phyloP scores from a whole-genome alignment of 1,140 invertebrate genomes.

The Piezodorus guildinii region DNA sequence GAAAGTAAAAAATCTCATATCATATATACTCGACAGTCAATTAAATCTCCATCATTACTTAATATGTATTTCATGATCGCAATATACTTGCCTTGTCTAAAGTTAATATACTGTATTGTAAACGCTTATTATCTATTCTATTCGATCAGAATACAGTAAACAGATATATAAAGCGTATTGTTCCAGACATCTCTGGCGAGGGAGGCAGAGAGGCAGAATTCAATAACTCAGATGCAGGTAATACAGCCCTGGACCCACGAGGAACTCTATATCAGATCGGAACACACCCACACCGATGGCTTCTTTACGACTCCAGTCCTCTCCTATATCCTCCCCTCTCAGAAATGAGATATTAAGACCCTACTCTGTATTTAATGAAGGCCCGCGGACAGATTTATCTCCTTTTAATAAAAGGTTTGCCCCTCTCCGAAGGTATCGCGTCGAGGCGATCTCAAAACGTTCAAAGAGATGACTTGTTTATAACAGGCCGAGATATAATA shows the following conservation, averaged over 20 bases:
- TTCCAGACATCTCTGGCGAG: too few species aligned
- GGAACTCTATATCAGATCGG: background rate
- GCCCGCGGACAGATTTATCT: background rate
- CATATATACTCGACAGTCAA: too few species aligned
- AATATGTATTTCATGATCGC: too few species aligned
- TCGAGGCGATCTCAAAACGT: background rate
- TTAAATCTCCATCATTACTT: too few species aligned
- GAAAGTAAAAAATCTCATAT: too few species aligned
- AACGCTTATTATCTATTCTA: too few species aligned
- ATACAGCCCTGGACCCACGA: background rate
- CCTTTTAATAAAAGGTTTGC: background rate
- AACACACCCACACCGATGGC: background rate
- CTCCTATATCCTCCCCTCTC: background rate
- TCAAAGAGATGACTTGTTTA: background rate
- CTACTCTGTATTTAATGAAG: background rate
- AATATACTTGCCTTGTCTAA: too few species aligned
- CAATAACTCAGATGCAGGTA: background rate
- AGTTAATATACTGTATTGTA: too few species aligned
- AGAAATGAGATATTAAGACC: constrained; percentile 1
- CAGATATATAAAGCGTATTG: too few species aligned
- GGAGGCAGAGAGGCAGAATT: background rate
- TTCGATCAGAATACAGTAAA: too few species aligned
- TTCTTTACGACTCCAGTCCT: background rate
- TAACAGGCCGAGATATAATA: background rate
- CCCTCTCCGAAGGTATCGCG: background rate